Percentiles rank a stretch among this genome's conserved stretches.
Conservation (phyloP, 2,888 invertebrate genomes). For the Parasteatoda lunata region DNA sequence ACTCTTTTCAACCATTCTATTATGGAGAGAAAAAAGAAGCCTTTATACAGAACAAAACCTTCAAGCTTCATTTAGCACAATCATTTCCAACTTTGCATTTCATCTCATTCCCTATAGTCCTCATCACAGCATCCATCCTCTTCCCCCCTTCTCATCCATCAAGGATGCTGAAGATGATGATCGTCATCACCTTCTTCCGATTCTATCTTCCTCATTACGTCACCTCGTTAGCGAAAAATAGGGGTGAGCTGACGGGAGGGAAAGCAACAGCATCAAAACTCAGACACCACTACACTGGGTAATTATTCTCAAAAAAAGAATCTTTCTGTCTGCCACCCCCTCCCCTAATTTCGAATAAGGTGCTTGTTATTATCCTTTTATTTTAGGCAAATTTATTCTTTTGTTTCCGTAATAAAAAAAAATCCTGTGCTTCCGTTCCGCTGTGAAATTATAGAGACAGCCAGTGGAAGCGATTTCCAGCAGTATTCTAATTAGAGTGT, state of each 20-base stretch:
- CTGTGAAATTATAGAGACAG: neutral
- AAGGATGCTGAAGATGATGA: conserved; percentile 6
- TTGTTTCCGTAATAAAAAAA: neutral
- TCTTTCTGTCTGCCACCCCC: neutral
- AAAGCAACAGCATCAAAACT: conserved; percentile 1
- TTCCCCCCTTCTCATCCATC: neutral
- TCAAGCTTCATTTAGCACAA: neutral
- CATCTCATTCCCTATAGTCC: neutral
- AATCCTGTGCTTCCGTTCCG: neutral
- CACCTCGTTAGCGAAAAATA: conserved; percentile 18
- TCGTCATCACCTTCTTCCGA: neutral
- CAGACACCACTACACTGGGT: neutral
- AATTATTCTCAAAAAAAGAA: conserved; percentile 13
- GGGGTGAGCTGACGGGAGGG: neutral
- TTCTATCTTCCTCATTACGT: conserved; percentile 8
- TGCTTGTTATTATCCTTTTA: neutral
- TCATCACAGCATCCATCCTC: neutral
- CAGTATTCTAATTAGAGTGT: neutral
- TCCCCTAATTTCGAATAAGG: neutral
- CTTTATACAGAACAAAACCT: too few relatives aligned
- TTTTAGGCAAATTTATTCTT: neutral
- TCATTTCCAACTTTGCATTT: neutral
- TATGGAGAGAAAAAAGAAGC: too few relatives aligned
- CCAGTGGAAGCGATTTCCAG: neutral
- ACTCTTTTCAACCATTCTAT: too few relatives aligned